Base-by-base conservation (phyloP, 2,888 invertebrate genomes). In the Biston stratarius region DNA sequence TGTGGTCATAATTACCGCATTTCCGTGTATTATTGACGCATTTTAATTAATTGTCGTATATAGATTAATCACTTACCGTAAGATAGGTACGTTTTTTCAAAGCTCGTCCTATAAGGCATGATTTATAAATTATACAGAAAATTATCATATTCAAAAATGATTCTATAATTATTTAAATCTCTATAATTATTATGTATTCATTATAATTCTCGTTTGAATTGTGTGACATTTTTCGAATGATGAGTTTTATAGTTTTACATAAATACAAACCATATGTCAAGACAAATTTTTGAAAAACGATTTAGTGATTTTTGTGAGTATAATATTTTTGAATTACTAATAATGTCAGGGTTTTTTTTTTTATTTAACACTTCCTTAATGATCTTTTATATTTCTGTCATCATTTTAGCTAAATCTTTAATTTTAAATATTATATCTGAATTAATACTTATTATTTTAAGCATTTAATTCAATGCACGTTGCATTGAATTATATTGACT, bases 271-370 rank as follows among this genome's bases (percentile, higher is more conserved):
- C 34, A 14, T 15, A 1, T 12, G 52, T 38, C 38, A 44, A 56
- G 42, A 24, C 24, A 42, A 42, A 44, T 53, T 53, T 44, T 56
- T 42, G 24, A 42, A 55, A 55, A 56, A 42, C 11, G 24, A 14
- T 40, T 53, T 53, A 40, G 14, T 15, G 1, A 42, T 44, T n/a
- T n/a, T 12, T 33, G 12, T 1, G 12, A 42, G 42, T 55, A 24
- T 10, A 11, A 44, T 5, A 44, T 42, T 56, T 56, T 56, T 56
- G 24, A 33, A 33, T 44, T 56, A 33, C 5, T 42, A 56, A n/a
- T n/a, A n/a, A 56, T 56, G 55, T 56, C 55, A 56, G 55, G 55
- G 55, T 42, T 56, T 42, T 56, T 15, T 55, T 56, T 56, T 24
- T 12, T 2, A 33, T 33, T 56, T 14, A 42, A 42, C 0, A 56